Conservation (phyloP, 2,888 invertebrate species). For the Heliconius ismenius region DNA sequence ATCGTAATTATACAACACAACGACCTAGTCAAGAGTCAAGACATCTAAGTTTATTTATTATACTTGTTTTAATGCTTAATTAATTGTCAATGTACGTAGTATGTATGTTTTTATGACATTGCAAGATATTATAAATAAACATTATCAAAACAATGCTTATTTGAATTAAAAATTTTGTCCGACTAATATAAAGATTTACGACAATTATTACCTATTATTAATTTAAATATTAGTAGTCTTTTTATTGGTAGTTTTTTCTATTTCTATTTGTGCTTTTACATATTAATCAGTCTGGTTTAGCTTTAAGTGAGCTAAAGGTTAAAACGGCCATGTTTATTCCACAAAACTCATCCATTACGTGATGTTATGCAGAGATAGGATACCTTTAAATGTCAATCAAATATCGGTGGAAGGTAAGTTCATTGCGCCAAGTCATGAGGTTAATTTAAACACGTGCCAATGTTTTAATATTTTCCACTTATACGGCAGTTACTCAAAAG, state of each 20-base stretch:
- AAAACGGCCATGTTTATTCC: conserved; percentile 31
- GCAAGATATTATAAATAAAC: background rate
- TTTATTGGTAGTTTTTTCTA: background rate
- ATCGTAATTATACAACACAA: conserved; percentile 23
- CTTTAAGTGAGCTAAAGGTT: conserved; percentile 23
- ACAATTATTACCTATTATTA: background rate
- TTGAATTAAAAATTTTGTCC: background rate
- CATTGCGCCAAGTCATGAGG: conserved; percentile 8
- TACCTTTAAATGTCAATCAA: conserved; percentile 33
- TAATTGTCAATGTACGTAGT: background rate
- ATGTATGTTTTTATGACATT: background rate
- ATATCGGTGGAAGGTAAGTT: conserved; percentile 4
- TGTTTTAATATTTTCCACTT: background rate
- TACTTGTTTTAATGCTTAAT: background rate
- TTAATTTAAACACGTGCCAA: background rate
- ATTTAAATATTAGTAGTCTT: background rate
- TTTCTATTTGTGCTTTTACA: background rate
- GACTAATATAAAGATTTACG: background rate
- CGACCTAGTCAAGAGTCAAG: background rate
- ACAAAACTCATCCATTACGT: conserved; percentile 28
- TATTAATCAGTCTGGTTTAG: background rate
- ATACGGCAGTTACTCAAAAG: background rate
- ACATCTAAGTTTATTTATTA: background rate
- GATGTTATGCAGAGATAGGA: conserved; percentile 32
- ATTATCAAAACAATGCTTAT: background rate